A percentile compares a stretch with the other conserved stretches of the same genome.
Evolutionary conservation across 2,797 vertebrate genomes (phyloP).

Genomic region (Cossypha caffra): DNA sequence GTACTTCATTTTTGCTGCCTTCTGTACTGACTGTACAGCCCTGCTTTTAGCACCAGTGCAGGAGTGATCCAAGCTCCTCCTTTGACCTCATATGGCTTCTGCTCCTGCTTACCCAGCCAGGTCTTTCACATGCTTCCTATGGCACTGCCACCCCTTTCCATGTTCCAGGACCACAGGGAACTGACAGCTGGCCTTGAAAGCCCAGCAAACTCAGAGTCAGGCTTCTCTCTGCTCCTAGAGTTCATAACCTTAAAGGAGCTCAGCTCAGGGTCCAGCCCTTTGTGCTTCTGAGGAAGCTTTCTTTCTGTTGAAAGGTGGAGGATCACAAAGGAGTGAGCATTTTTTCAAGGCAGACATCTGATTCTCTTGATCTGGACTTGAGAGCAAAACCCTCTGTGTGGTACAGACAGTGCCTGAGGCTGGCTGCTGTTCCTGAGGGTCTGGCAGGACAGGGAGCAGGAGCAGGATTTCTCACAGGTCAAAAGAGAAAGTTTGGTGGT

Average conservation of each 20-base stretch:
- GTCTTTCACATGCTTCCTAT: background rate
- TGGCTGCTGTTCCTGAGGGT: background rate
- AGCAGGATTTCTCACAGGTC: background rate
- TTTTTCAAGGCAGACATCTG: background rate
- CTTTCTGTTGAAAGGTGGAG: background rate
- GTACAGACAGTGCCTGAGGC: accelerated
- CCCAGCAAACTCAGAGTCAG: background rate
- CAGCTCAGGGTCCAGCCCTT: background rate
- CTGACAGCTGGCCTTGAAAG: background rate
- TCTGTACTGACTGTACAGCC: background rate
- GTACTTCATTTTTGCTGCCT: background rate
- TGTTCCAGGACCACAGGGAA: background rate
- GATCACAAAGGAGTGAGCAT: background rate
- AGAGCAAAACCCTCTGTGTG: background rate
- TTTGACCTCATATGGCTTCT: background rate
- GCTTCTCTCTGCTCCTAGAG: background rate
- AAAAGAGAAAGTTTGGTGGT: background rate
- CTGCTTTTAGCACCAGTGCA: background rate
- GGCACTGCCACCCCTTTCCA: background rate
- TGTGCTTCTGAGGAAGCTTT: background rate
- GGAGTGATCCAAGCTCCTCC: background rate
- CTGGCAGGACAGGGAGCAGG: background rate
- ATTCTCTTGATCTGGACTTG: background rate
- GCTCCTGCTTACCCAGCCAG: background rate
- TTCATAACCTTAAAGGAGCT: background rate